phyloP scores from a whole-genome alignment of 2,113 vertebrate species.

The Zootoca vivipara region DNA sequence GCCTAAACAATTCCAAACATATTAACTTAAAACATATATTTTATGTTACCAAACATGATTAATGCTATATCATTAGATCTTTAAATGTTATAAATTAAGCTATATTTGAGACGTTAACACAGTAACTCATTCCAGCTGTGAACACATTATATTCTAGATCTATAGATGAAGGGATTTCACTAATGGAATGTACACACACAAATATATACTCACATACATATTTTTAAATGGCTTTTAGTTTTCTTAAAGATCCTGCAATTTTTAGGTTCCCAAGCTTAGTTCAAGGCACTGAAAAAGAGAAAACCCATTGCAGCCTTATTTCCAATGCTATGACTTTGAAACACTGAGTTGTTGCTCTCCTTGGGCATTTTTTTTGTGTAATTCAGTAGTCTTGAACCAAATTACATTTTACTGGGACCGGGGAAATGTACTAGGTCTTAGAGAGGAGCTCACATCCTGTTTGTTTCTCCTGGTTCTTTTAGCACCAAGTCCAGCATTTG shows the following conservation, averaged over 20 bases:
- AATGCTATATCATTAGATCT: not conserved
- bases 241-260: not conserved
- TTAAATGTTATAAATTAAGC: conserved; percentile 16
- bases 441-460: no score
- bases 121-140: not conserved
- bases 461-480: no score
- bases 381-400: no score
- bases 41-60: not conserved
- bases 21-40: not conserved
- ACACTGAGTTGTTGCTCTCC: not conserved
- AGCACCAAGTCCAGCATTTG: no score
- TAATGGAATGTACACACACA: no score
- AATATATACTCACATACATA: no score
- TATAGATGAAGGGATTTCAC: not conserved
- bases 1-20: not conserved
- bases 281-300: not conserved
- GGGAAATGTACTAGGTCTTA: no score
- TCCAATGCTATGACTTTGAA: not conserved
- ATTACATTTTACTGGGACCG: no score
- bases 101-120: not conserved
- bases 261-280: not conserved
- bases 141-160: not conserved
- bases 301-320: not conserved
- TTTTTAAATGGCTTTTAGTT: not conserved
- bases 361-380: not conserved